Base-by-base conservation (phyloP, 2,797 vertebrate species). In the Sternotherus odoratus region DNA sequence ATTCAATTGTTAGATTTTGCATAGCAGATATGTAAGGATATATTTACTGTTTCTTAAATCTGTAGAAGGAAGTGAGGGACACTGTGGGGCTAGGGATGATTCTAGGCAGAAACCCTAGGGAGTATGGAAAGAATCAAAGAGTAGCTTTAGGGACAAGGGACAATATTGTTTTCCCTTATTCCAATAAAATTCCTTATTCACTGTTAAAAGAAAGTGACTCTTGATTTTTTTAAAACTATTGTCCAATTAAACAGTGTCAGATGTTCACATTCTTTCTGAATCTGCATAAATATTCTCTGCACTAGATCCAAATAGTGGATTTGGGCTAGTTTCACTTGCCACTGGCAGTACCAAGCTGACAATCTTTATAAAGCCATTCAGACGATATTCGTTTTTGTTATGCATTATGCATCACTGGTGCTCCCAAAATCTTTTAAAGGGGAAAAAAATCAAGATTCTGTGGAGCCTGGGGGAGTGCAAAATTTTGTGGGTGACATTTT, bases 201-300 rank as follows among this genome's bases (percentile, higher is more conserved):
- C 26, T 39, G 43, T 82, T 95, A 57, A 7, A 89, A 86, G 39
- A 63, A 83, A 57, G 83, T 50, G 0, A 74, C 36, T 86, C 21
- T 48, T 78, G 92, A 66, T 90, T 93, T 92, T 49, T 82, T 95
- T 95, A 93, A 24, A 89, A 23, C 54, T 90, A 23, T n/a, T 10
- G 79, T 93, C 66, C 8, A 4, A 2, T 78, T 21, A 51, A 60
- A 48, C 46, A 57, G 49, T 51, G 30, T 82, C 90, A 90, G 60
- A 83, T 92, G 84, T 85, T 74, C 15, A 28, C 3, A 19, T 23
- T 36, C 21, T 69, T 69, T 69, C 36, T 69, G 36, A 69, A 69
- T 69, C 30, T 85, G 9, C 85, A 75, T 90, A 56, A 30, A 16
- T 86, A 69, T 46, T 87, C 51, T n/a, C 43, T 82, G 85, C 82